These are phyloP conservation scores for Dimorphilus gyrociliatus DNA, from an alignment of 2,888 invertebrate genomes.

Conservation along the genomic window DNA sequence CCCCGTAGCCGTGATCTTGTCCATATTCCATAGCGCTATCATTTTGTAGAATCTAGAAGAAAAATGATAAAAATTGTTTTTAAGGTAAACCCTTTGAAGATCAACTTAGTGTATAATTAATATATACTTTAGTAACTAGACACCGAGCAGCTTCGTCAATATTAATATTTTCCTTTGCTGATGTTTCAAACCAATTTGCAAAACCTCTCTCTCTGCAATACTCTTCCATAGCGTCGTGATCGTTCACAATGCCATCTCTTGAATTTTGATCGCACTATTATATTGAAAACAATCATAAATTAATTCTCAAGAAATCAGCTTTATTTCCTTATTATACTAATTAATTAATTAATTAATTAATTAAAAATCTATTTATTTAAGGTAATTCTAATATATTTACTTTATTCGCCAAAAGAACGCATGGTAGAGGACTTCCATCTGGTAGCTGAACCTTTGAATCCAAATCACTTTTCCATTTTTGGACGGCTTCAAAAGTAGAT, in stretches of 20 bases:
- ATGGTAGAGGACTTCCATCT: slow-evolving; percentile 44
- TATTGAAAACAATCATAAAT: slow-evolving; percentile 4
- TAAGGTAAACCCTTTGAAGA: too few relatives aligned
- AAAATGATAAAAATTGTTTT: background rate
- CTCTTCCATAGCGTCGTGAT: slow-evolving; percentile 42
- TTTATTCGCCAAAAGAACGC: slow-evolving; percentile 46
- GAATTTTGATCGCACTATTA: slow-evolving; percentile 43
- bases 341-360: too few relatives aligned
- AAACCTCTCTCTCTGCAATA: slow-evolving; percentile 45
- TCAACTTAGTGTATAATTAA: too few relatives aligned
- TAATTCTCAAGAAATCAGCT: background rate
- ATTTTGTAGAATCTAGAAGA: slow-evolving; percentile 20
- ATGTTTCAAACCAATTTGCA: slow-evolving; percentile 46
- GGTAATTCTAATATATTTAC: too few relatives aligned
- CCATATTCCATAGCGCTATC: slow-evolving; percentile 17
- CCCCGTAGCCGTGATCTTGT: slow-evolving; percentile 15
- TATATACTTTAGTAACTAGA: slow-evolving; percentile 66
- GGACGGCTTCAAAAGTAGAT: slow-evolving; percentile 44
- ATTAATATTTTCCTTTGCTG: slow-evolving; percentile 48
- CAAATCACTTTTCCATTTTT: slow-evolving; percentile 47
- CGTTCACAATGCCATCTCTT: slow-evolving; percentile 41
- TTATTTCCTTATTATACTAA: too few relatives aligned
- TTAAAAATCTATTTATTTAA: too few relatives aligned
- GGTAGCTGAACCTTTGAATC: slow-evolving; percentile 44
- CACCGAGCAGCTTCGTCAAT: slow-evolving; percentile 85